Conservation (phyloP, 2,797 vertebrate species). For the Acipenser transmontanus region DNA sequence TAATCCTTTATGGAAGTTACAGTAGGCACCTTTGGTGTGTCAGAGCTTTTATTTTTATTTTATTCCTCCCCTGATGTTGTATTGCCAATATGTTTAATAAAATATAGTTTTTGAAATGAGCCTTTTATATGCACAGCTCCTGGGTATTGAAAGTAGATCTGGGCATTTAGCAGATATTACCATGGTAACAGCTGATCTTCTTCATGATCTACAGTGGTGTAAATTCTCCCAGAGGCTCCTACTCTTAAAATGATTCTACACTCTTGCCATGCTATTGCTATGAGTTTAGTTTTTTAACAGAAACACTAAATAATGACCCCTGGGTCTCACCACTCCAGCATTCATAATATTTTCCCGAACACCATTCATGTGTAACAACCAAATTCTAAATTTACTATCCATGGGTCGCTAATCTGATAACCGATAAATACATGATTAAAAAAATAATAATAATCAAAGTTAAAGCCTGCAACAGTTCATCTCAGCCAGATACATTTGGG, state of each 20-base stretch:
- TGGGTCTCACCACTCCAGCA: neutral
- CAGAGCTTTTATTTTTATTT: too few relatives aligned
- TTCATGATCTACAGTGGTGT: neutral
- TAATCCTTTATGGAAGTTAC: too few relatives aligned
- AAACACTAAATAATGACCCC: neutral
- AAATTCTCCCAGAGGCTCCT: neutral
- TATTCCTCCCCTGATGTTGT: too few relatives aligned
- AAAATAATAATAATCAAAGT: neutral
- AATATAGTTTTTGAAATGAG: conserved; percentile 17
- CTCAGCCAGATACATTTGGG: neutral
- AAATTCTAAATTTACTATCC: neutral
- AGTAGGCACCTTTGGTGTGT: too few relatives aligned
- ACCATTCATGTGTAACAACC: neutral
- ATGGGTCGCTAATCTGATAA: neutral
- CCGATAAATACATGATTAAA: neutral
- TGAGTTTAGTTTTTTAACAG: neutral
- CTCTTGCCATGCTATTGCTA: neutral
- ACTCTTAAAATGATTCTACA: neutral
- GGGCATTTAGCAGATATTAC: conserved; percentile 17
- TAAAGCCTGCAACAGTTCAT: neutral
- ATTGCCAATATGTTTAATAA: too few relatives aligned
- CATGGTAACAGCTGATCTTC: conserved; percentile 19
- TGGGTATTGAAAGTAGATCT: conserved; percentile 9
- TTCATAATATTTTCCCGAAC: neutral
- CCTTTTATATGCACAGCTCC: conserved; percentile 21